Base-by-base conservation (phyloP, 53 echinoderm and acorn worm species). In the Zoroaster sp. region DNA sequence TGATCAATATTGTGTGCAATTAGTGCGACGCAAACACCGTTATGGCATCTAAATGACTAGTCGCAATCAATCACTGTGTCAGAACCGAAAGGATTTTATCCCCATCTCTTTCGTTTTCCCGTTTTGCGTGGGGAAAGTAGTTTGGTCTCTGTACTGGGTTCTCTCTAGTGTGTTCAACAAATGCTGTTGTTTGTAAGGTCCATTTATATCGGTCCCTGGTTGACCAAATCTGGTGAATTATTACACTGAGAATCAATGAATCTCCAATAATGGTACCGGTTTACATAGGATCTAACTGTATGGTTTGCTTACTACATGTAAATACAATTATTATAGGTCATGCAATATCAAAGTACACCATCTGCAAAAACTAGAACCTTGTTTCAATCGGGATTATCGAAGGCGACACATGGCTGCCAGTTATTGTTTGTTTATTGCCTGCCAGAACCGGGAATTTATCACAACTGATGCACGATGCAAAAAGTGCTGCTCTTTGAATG, bases 31-130 rank as follows among this genome's bases (percentile, higher is more conserved):
- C 85, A 85, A 85, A 85, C 85, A 85, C 85, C 85, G 85, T 85
- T 85, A 85, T 85, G 85, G 85, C 85, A 85, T 85, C 69, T 85
- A 85, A 85, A 85, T 85, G 85, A 85, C 85, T 85, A 71, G 70
- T 71, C 85, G 40, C 49, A 49, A 85, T 85, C 85, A 85, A 85
- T 85, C 85, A 85, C 69, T 47, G 70, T 85, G 85, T 85, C 85
- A 70, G 15, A 85, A 85, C 69, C 70, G 21, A 71, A 46, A 68
- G 68, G 14, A 32, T 54, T 55, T 35, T 53, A 18, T 51, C 13
- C 14, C 12, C 14, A 11, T 54, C 55, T 44, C 42, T 75, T 13
- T 80, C 21, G 80, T 65, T 65, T 52, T 39, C 32, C 13, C 15
- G 39, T 10, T 45, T 41, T 23, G 35, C 65, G 40, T 65, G 80